Evolutionary conservation across 2,888 invertebrate species (phyloP).

Genomic region (Nasonia oneida): DNA sequence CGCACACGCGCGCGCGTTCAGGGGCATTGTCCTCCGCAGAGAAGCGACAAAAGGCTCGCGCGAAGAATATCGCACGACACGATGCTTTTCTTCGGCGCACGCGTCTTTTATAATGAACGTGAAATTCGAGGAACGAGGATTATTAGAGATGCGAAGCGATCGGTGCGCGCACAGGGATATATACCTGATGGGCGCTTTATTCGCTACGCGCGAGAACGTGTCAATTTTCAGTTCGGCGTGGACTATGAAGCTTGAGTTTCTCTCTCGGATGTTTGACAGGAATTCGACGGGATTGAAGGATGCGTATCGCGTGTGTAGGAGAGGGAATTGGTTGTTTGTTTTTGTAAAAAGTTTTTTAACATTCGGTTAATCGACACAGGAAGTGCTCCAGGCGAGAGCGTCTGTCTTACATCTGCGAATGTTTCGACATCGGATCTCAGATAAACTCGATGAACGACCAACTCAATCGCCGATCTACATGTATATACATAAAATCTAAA

Average conservation of each 20-base stretch:
- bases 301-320: not conserved
- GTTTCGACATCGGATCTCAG: not conserved
- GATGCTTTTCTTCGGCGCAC: not conserved
- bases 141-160: constrained; percentile 9
- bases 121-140: constrained; percentile 46
- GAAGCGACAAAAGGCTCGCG: not conserved
- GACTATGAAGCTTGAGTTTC: not conserved
- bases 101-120: not conserved
- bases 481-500: not conserved
- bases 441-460: not conserved
- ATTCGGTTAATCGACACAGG: not conserved
- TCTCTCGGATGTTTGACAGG: not conserved
- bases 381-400: not conserved
- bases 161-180: not conserved
- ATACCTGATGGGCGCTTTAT: not conserved
- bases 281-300: not conserved
- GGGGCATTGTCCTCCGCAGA: not conserved
- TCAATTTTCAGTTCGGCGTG: not conserved
- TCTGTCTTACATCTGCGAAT: not conserved
- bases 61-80: not conserved
- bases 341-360: not conserved
- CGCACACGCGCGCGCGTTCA: not conserved
- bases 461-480: not conserved
- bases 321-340: not conserved
- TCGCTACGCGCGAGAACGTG: not conserved